Base-by-base conservation (phyloP, 1,140 invertebrate genomes). In the Druon quercuslanigerum region DNA sequence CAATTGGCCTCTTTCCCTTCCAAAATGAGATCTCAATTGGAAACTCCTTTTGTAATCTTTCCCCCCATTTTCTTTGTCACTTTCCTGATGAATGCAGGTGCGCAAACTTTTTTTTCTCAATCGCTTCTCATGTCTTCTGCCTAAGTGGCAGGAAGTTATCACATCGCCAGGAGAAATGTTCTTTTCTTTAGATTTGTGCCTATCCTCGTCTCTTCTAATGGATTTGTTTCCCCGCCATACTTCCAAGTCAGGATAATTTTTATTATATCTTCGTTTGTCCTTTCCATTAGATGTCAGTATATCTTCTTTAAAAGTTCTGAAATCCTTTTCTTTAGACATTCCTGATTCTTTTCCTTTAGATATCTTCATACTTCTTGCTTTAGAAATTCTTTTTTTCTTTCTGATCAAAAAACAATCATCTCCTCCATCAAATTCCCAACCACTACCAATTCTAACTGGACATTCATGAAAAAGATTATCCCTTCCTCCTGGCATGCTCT, bases 51-150 rank as follows among this genome's bases (percentile, higher is more conserved):
- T 51, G 13, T 50, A 72, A 25, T 60, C 51, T 12, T 50, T 57
- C 14, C 56, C 50, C 33, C 25, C 33, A 66, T 66, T 66, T 66
- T 66, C 60, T 66, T 66, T 40, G n/a, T 66, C 60, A 66, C 57
- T 33, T 60, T 40, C 57, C 40, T 25, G 40, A 9, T 46, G 19
- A 60, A 25, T 33, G 16, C 57, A 20, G 20, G 14, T n/a, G 60
- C 1, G 14, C 5, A 25, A 12, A 25, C 11, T 6, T 33, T 19
- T 33, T 60, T 12, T 7, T 60, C 13, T 19, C 5, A 60, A 60
- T 25, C 14, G 6, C 57, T 66, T 66, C 4, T 16, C 11, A 14
- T 60, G 25, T 33, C 11, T 66, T 8, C 33, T 40, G 33, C 60
- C 60, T 5, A 66, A 66, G 40, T 66, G 60, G 8, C 25, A 66